Conservation (phyloP, 2,888 invertebrate genomes). For the Tetragonula carbonaria region DNA sequence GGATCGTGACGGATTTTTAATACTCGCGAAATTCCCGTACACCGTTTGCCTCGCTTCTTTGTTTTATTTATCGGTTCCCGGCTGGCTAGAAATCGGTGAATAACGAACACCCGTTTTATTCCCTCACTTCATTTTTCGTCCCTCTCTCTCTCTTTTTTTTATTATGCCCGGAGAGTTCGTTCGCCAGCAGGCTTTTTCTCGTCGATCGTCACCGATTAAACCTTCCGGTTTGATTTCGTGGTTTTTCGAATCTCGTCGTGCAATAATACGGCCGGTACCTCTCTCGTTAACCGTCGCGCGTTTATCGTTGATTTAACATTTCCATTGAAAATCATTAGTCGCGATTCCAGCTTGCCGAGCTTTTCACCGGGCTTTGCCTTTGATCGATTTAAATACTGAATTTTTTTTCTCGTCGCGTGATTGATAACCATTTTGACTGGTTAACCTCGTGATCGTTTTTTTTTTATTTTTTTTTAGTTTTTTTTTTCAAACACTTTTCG, state of each 20-base stretch:
- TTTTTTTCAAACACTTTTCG: background rate
- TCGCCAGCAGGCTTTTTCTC: background rate
- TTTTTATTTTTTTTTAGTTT: no score
- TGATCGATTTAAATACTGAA: background rate
- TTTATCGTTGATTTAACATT: constrained; percentile 13
- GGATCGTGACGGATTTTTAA: constrained; percentile 53
- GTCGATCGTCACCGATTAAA: constrained; percentile 18
- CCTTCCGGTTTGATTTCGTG: constrained; percentile 21
- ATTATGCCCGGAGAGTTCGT: background rate
- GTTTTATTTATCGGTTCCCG: constrained; percentile 50
- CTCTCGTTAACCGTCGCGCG: constrained; percentile 1
- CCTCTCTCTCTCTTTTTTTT: background rate
- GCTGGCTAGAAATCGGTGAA: constrained; percentile 36
- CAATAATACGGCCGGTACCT: background rate
- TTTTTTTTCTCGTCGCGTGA: background rate
- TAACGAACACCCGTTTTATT: constrained; percentile 23
- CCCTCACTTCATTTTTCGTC: background rate
- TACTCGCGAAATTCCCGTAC: constrained; percentile 35
- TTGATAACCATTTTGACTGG: background rate
- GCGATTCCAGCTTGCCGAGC: background rate
- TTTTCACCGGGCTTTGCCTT: background rate
- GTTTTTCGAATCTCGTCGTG: background rate
- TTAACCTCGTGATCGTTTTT: background rate
- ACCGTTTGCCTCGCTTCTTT: constrained; percentile 16
- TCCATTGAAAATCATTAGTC: constrained; percentile 13